Base-by-base conservation (phyloP, 1,140 invertebrate species). In the Pemphigus obesinymphae region DNA sequence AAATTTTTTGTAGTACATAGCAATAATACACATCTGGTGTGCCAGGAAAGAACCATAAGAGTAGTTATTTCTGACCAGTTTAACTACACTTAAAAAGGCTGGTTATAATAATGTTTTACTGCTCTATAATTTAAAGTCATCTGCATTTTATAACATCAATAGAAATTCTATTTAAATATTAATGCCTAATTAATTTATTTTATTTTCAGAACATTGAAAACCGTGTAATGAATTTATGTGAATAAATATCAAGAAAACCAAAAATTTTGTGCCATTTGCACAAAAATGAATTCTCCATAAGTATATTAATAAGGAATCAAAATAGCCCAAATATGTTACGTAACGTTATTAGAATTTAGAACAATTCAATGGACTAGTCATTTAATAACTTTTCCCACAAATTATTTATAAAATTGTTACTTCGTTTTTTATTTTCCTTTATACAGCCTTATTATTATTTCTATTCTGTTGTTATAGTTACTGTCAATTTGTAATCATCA, bases 181-280 rank as follows among this genome's bases (percentile, higher is more conserved):
- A 43, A n/a, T 70, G 23, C n/a, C n/a, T n/a, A n/a, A n/a, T n/a
- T 26, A 15, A 48, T 48, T 29, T 45, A 13, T 66, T 29, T 48
- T 72, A 26, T 72, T 72, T 72, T 72, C 26, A 72, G 70, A 72
- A 72, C 23, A 48, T 43, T 23, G 63, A 40, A 68, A 37, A 29
- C 13, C 20, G 8, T 48, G 31, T 20, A 20, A 20, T 20, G 17
- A 70, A 72, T 26, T 70, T 31, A 13, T 43, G 66, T 43, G 37
- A 70, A 70, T n/a, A n/a, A 20, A 40, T 40, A 40, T 68, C 31
- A 37, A 68, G 31, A 66, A 37, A 66, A 66, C 17, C 8, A 26
- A 17, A 15, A n/a, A 68, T 68, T 26, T 26, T 26, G n/a, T 23
- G 34, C 10, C 15, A 43, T 45, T 55, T 7, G 26, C 40, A 48